These are phyloP conservation scores for Trichoplusia ni DNA, from an alignment of 1,140 invertebrate species.

Conservation along the genomic window DNA sequence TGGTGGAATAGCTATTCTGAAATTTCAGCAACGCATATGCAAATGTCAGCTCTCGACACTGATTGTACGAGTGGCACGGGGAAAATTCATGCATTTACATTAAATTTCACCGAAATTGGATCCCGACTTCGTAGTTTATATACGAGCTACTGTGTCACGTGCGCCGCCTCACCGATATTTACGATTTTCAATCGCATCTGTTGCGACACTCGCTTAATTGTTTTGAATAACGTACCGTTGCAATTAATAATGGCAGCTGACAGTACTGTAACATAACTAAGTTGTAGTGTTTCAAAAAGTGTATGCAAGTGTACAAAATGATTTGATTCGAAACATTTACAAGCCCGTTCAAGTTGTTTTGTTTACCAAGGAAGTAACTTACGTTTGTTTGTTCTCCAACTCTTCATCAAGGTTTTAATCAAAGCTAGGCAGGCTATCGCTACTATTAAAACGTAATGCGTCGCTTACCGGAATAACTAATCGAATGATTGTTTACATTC, in stretches of 20 bases:
- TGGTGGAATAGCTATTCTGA: slow-evolving; percentile 71
- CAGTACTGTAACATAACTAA: too few species aligned
- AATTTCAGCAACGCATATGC: slow-evolving; percentile 78
- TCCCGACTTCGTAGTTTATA: slow-evolving; percentile 67
- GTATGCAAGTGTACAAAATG: too few species aligned
- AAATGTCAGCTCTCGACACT: slow-evolving; percentile 79
- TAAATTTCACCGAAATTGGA: slow-evolving; percentile 78
- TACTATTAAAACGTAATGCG: slow-evolving; percentile 44
- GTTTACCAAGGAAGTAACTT: too few species aligned
- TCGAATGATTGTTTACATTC: slow-evolving; percentile 67
- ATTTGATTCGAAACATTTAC: too few species aligned
- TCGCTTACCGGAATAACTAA: slow-evolving; percentile 57
- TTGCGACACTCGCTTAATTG: slow-evolving; percentile 36
- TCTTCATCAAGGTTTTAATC: slow-evolving; percentile 46
- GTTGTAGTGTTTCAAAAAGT: too few species aligned
- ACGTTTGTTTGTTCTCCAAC: too few species aligned
- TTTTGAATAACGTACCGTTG: slow-evolving; percentile 25
- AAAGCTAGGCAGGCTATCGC: slow-evolving; percentile 37
- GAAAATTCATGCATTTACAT: slow-evolving; percentile 80
- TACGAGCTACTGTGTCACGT: slow-evolving; percentile 64
- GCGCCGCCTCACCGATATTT: slow-evolving; percentile 64
- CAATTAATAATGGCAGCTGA: too few species aligned
- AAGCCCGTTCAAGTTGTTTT: too few species aligned
- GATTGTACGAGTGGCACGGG: slow-evolving; percentile 77
- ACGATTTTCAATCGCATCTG: slow-evolving; percentile 71